Evolutionary conservation across 2,113 vertebrate species (phyloP).

Genomic region (Elgaria multicarinata): DNA sequence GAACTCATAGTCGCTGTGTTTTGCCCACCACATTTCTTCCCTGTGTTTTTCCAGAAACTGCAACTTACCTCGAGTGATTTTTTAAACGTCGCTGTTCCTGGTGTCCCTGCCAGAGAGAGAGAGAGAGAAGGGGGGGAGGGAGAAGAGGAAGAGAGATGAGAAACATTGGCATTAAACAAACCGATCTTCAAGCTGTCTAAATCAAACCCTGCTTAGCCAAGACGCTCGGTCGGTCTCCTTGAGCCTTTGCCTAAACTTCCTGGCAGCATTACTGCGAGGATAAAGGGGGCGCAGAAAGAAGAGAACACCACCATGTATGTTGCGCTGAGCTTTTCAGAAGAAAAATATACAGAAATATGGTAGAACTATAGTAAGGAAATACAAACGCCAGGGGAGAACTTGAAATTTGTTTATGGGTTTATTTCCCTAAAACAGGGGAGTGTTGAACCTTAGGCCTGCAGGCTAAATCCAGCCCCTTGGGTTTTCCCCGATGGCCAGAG

Average conservation of each 20-base stretch:
- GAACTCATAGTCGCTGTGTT: background rate
- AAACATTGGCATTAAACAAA: background rate
- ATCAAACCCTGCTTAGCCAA: background rate
- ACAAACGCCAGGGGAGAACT: background rate
- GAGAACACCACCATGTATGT: too few species aligned
- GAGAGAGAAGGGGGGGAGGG: too few species aligned
- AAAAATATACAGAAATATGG: too few species aligned
- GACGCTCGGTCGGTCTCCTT: rapidly evolving
- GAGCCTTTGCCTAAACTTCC: too few species aligned
- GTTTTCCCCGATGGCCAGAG: too few species aligned
- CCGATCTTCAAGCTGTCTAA: too few species aligned
- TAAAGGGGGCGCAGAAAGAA: too few species aligned
- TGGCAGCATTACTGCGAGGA: background rate
- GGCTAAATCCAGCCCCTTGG: too few species aligned
- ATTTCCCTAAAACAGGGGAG: too few species aligned
- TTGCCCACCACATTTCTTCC: background rate
- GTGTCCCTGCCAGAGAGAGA: background rate
- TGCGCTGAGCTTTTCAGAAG: too few species aligned
- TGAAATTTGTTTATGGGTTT: rapidly evolving
- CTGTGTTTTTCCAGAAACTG: background rate
- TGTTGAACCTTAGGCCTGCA: too few species aligned
- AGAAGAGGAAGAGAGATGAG: background rate
- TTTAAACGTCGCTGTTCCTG: background rate
- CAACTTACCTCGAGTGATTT: constrained; percentile 18
- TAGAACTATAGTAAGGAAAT: background rate